Percentiles rank a stretch among this genome's conserved stretches.
phyloP scores from a whole-genome alignment of 2,888 invertebrate species.

The Fragum sueziense region DNA sequence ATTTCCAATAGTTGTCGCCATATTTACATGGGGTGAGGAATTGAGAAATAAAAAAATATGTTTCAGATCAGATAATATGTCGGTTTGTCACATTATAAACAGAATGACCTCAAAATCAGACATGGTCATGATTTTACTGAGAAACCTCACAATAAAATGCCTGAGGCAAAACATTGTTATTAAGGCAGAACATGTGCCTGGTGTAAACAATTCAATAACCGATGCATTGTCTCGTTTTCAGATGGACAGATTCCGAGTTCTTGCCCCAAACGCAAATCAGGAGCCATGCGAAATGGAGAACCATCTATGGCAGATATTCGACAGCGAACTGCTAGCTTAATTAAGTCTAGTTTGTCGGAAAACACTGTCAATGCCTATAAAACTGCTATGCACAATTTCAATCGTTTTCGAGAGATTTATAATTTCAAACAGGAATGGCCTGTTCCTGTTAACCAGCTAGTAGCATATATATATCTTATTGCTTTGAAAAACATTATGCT shows the following conservation, averaged over 20 bases:
- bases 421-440: slow-evolving; percentile 22
- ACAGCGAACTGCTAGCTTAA: slow-evolving; percentile 19
- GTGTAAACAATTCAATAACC: slow-evolving; percentile 4
- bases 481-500: slow-evolving; percentile 35
- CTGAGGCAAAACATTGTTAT: slow-evolving; percentile 26
- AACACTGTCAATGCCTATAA: slow-evolving; percentile 24
- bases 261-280: slow-evolving; percentile 29
- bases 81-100: slow-evolving; percentile 38
- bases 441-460: slow-evolving; percentile 14
- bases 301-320: slow-evolving; percentile 25
- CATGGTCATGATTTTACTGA: slow-evolving; percentile 26
- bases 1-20: slow-evolving; percentile 26
- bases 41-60: slow-evolving; percentile 33
- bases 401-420: slow-evolving; percentile 4
- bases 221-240: slow-evolving; percentile 33
- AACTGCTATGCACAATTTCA: slow-evolving; percentile 18
- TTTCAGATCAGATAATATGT: slow-evolving; percentile 38
- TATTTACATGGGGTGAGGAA: slow-evolving; percentile 28
- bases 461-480: slow-evolving; percentile 32
- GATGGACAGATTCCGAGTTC: slow-evolving; percentile 12
- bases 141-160: slow-evolving; percentile 31
- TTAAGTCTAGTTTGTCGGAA: slow-evolving; percentile 12
- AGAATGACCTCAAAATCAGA: slow-evolving; percentile 43
- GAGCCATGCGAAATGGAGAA: slow-evolving; percentile 3
- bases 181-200: slow-evolving; percentile 31